These are phyloP conservation scores for Smithornis capensis DNA, from an alignment of 2,113 vertebrate genomes.

Conservation along the genomic window DNA sequence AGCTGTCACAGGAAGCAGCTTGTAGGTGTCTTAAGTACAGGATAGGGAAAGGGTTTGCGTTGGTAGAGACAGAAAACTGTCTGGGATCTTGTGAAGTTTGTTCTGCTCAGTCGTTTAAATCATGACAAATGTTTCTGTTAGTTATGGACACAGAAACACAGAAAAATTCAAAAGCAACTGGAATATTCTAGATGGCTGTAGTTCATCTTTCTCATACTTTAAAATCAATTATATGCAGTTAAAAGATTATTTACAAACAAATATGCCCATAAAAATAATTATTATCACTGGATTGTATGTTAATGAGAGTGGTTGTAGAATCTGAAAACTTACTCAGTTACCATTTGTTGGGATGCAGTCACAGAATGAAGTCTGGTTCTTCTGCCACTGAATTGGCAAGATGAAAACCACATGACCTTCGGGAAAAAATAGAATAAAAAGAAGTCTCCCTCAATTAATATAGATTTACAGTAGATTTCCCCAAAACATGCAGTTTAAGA, in stretches of 20 bases:
- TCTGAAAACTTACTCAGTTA: background rate
- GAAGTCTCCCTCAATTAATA: rapidly evolving
- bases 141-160: background rate
- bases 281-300: background rate
- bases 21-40: background rate
- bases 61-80: background rate
- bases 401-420: background rate
- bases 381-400: background rate
- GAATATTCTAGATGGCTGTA: background rate
- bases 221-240: background rate
- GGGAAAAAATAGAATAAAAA: background rate
- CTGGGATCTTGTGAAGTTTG: background rate
- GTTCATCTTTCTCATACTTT: background rate
- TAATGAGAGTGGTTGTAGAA: background rate
- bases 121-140: background rate
- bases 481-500: background rate
- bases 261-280: background rate
- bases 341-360: background rate
- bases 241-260: background rate
- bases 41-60: background rate
- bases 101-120: background rate
- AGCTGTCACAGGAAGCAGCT: background rate
- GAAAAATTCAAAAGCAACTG: background rate
- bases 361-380: background rate
- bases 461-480: background rate